phyloP scores from a whole-genome alignment of 2,888 invertebrate species.

The Geotrupes spiniger region DNA sequence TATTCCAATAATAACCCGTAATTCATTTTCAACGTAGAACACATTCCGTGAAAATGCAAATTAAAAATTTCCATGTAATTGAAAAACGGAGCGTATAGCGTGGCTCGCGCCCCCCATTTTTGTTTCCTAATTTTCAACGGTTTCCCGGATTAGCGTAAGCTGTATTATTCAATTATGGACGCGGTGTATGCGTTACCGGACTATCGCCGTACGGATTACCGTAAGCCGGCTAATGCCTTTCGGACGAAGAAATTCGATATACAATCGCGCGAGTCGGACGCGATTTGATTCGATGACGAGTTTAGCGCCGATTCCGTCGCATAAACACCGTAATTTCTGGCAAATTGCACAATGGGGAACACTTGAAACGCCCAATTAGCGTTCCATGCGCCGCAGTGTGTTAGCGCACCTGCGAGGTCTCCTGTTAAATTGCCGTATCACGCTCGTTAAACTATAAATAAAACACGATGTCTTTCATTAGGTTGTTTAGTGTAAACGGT shows the following conservation, averaged over 20 bases:
- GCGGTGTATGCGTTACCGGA: constrained; percentile 11
- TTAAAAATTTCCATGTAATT: too few relatives aligned
- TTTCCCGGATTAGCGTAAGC: constrained; percentile 25
- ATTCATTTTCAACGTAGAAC: too few relatives aligned
- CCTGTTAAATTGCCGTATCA: constrained; percentile 17
- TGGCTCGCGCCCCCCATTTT: background rate
- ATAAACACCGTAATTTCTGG: constrained; percentile 4
- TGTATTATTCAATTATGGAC: constrained; percentile 26
- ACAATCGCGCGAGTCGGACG: background rate
- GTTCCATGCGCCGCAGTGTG: background rate
- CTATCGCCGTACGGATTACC: background rate
- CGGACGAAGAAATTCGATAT: background rate
- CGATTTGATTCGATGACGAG: constrained; percentile 1
- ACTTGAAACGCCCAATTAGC: constrained; percentile 1
- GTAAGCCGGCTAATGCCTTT: constrained; percentile 4
- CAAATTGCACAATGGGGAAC: constrained; percentile 2
- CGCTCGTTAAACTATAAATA: constrained; percentile 18
- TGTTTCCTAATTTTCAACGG: constrained; percentile 17
- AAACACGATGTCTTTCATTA: constrained; percentile 20
- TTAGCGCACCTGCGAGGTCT: constrained; percentile 7
- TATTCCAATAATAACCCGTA: too few relatives aligned
- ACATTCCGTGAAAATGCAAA: too few relatives aligned
- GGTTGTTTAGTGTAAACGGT: background rate
- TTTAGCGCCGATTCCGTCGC: background rate
- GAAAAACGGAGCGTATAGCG: too few relatives aligned